Evolutionary conservation across 1,140 invertebrate species (phyloP).

Genomic region (Meloidogyne floridensis): DNA sequence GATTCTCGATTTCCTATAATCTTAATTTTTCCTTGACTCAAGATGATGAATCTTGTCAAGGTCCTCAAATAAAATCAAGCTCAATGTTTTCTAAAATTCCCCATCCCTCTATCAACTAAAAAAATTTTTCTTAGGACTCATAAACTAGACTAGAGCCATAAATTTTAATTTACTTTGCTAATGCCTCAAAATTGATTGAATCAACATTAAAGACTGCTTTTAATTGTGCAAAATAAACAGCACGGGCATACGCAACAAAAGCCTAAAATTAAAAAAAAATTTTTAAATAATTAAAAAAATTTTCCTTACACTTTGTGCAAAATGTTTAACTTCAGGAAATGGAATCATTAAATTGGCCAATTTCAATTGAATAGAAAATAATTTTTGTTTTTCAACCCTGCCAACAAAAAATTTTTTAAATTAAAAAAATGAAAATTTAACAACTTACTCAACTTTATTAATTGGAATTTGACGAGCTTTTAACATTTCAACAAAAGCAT

Average conservation of each 20-base stretch:
- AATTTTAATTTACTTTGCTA: constrained; percentile 37
- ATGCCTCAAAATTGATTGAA: constrained; percentile 55
- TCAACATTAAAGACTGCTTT: constrained; percentile 62
- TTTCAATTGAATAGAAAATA: constrained; percentile 55
- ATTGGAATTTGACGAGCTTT: constrained; percentile 49
- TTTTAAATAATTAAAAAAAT: no score
- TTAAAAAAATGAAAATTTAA: neutral
- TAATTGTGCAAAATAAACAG: constrained; percentile 54
- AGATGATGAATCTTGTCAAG: no score
- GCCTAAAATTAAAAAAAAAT: constrained; percentile 40
- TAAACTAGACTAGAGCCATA: no score
- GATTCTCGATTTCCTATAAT: no score
- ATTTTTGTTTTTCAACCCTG: constrained; percentile 50
- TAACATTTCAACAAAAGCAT: constrained; percentile 50
- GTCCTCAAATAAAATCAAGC: no score
- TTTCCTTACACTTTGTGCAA: constrained; percentile 60
- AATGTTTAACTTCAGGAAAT: constrained; percentile 57
- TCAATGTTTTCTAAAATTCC: no score
- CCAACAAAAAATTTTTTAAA: constrained; percentile 22
- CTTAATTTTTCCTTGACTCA: no score
- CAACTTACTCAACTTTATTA: constrained; percentile 37
- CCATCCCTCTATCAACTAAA: no score
- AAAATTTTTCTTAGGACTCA: neutral
- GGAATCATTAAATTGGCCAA: constrained; percentile 48
- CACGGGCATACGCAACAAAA: constrained; percentile 57